Evolutionary conservation across 2,888 invertebrate species (phyloP).

Genomic region (Drosophila percnosoma): DNA sequence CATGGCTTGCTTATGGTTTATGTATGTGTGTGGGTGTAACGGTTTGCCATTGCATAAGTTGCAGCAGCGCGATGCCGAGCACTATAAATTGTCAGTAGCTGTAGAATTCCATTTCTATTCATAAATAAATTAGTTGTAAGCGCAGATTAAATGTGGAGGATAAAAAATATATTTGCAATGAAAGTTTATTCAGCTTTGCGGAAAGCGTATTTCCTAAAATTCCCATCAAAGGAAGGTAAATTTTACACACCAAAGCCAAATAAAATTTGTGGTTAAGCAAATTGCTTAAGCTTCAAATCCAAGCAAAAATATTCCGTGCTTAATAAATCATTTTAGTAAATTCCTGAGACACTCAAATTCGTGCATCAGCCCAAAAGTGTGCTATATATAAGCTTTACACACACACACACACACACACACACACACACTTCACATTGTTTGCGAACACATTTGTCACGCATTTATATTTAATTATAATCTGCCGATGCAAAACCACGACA

Average conservation of each 20-base stretch:
- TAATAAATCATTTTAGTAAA: conserved; percentile 17
- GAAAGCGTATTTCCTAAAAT: not conserved
- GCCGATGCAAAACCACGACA: conserved; percentile 31
- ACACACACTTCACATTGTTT: conserved; percentile 5
- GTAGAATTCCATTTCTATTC: not conserved
- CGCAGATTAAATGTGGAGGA: not conserved
- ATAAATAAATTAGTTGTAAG: not conserved
- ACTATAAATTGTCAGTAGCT: not conserved
- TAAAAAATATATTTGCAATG: not conserved
- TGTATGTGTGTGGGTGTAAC: not conserved
- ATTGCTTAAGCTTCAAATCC: not conserved
- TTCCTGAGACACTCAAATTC: not conserved
- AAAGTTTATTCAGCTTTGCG: not conserved
- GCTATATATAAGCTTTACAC: not conserved
- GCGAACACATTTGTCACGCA: conserved; percentile 58
- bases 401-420: not conserved
- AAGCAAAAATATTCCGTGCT: not conserved
- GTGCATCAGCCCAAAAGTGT: conserved; percentile 5
- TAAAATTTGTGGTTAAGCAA: not conserved
- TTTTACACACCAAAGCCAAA: not conserved
- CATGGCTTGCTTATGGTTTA: conserved; percentile 3
- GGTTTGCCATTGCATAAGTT: conserved; percentile 22
- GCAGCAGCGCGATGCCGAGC: not conserved
- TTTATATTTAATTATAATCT: conserved; percentile 63
- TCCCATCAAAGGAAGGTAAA: not conserved